phyloP scores from a whole-genome alignment of 2,113 vertebrate genomes.

The Pangasianodon hypophthalmus region DNA sequence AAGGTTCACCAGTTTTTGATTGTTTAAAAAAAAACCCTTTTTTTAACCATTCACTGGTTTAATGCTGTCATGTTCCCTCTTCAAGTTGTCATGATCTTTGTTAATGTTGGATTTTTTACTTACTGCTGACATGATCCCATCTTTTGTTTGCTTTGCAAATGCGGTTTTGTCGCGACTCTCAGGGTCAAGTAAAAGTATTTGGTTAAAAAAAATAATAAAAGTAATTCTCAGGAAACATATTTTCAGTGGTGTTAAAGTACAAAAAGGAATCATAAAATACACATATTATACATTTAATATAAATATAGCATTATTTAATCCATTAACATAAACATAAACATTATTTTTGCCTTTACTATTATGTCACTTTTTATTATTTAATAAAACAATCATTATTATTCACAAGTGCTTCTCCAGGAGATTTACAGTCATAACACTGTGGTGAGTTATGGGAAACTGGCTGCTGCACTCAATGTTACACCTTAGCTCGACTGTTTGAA shows the following conservation, averaged over 20 bases:
- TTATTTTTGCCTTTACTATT: not conserved
- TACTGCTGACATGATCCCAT: no score
- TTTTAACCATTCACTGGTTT: no score
- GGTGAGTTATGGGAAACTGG: not conserved
- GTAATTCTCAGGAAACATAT: not conserved
- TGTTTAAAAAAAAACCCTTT: no score
- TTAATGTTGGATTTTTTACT: no score
- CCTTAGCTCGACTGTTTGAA: constrained; percentile 35
- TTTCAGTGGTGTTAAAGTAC: not conserved
- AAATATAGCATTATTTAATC: not conserved
- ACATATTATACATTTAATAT: not conserved
- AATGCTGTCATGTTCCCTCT: no score
- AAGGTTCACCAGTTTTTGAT: no score
- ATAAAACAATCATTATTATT: not conserved
- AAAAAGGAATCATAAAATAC: not conserved
- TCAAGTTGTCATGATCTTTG: no score
- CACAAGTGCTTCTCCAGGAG: not conserved
- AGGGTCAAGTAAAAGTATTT: not conserved
- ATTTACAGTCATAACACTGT: not conserved
- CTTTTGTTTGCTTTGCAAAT: no score
- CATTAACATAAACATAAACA: not conserved
- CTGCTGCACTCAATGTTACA: not conserved
- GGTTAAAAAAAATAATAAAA: no score
- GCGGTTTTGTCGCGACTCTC: not conserved
- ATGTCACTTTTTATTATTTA: not conserved